phyloP scores from a whole-genome alignment of 2,113 vertebrate genomes.

The Peromyscus maniculatus region DNA sequence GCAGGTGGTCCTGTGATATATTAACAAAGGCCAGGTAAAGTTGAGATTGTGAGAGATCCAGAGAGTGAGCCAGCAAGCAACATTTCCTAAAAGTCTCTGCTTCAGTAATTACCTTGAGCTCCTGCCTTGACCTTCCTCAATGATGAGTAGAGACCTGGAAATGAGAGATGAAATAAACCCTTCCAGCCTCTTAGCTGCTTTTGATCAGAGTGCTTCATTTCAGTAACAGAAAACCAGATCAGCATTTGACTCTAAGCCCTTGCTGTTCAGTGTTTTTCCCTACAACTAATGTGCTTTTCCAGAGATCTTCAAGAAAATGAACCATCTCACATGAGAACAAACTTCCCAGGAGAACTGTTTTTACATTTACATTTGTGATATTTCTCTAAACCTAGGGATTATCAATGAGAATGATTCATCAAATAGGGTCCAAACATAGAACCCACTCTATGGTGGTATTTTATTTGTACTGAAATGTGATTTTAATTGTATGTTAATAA shows the following conservation, averaged over 20 bases:
- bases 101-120: not conserved
- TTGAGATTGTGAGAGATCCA: no score
- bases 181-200: not conserved
- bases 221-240: not conserved
- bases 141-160: not conserved
- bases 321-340: not conserved
- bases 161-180: not conserved
- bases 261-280: not conserved
- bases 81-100: not conserved
- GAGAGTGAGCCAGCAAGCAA: not conserved
- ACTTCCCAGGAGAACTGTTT: not conserved
- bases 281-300: not conserved
- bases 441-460: no score
- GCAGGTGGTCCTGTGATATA: not conserved
- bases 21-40: no score
- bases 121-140: not conserved
- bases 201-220: not conserved
- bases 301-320: not conserved
- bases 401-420: not conserved
- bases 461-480: no score
- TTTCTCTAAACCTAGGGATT: not conserved
- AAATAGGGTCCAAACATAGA: not conserved
- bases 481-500: no score
- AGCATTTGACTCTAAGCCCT: not conserved
- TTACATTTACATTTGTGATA: conserved; percentile 32